These are phyloP conservation scores for Athalia circularis DNA, from an alignment of 2,888 invertebrate species.

Conservation along the genomic window DNA sequence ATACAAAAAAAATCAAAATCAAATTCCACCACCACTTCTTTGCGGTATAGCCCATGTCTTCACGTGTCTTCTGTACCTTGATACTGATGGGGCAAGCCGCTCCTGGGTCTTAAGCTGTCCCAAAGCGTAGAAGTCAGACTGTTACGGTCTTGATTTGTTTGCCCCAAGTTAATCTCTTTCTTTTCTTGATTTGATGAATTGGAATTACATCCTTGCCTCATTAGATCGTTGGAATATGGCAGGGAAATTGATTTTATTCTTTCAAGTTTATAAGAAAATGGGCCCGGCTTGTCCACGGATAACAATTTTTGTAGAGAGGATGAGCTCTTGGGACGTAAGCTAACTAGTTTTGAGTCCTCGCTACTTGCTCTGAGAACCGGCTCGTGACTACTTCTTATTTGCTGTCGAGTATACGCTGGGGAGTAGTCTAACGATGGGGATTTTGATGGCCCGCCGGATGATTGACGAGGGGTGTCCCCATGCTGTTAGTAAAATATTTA, in stretches of 20 bases:
- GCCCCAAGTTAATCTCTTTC: constrained; percentile 56
- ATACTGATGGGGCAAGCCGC: constrained; percentile 69
- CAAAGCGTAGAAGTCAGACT: constrained; percentile 63
- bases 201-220: constrained; percentile 55
- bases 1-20: neutral
- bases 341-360: constrained; percentile 59
- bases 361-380: constrained; percentile 56
- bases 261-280: constrained; percentile 65
- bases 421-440: constrained; percentile 62
- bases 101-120: constrained; percentile 68
- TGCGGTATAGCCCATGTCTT: constrained; percentile 51
- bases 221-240: constrained; percentile 60
- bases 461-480: constrained; percentile 73
- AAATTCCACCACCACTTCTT: constrained; percentile 53
- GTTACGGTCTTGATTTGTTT: constrained; percentile 63
- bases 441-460: constrained; percentile 62
- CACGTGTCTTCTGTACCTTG: constrained; percentile 70
- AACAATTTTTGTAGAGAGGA: constrained; percentile 60
- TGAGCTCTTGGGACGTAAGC: constrained; percentile 56
- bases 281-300: constrained; percentile 55
- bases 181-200: constrained; percentile 54
- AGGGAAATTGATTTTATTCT: constrained; percentile 65
- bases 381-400: constrained; percentile 60
- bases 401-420: constrained; percentile 61
- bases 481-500: constrained; percentile 79